A percentile compares a stretch with the other conserved stretches of the same genome.
These are phyloP conservation scores for Clarias fuscus DNA, from an alignment of 2,797 vertebrate species.

Conservation along the genomic window DNA sequence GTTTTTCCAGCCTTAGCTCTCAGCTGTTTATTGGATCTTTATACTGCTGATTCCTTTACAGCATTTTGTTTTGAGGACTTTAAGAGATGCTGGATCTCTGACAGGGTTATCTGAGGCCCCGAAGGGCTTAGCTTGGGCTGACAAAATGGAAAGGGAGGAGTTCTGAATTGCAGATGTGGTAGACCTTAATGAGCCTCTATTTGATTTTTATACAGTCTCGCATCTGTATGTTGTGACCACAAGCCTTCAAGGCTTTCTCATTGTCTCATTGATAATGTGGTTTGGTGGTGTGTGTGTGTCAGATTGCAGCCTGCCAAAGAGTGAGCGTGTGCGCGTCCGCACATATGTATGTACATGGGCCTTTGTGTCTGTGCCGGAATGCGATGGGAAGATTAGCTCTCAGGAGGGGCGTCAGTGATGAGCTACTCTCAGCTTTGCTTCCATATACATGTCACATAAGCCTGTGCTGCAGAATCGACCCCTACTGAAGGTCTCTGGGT, in stretches of 20 bases:
- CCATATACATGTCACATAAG: slow-evolving; percentile 41
- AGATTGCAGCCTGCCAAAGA: slow-evolving; percentile 51
- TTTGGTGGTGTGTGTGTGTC: slow-evolving; percentile 63
- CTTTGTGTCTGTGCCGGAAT: slow-evolving; percentile 54
- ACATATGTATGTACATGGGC: slow-evolving; percentile 12
- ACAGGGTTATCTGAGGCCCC: slow-evolving; percentile 33
- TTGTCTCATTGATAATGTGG: slow-evolving; percentile 64
- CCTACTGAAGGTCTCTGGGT: slow-evolving; percentile 34
- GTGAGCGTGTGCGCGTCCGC: slow-evolving; percentile 17
- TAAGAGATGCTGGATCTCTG: slow-evolving; percentile 55
- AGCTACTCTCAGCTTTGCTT: slow-evolving; percentile 35
- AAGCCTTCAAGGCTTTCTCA: slow-evolving; percentile 63
- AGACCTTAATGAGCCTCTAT: slow-evolving; percentile 12
- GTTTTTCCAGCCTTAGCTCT: slow-evolving; percentile 51
- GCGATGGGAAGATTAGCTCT: slow-evolving; percentile 57
- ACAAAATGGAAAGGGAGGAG: slow-evolving; percentile 15
- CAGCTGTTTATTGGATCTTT: slow-evolving; percentile 65
- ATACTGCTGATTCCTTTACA: slow-evolving; percentile 61
- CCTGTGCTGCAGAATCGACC: slow-evolving; percentile 33
- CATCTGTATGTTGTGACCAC: slow-evolving; percentile 57
- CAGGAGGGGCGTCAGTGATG: slow-evolving; percentile 45
- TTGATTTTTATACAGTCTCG: slow-evolving; percentile 42
- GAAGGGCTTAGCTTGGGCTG: neutral
- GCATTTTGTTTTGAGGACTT: slow-evolving; percentile 64
- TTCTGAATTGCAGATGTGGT: slow-evolving; percentile 29